Evolutionary conservation across 2,888 invertebrate species (phyloP).

Genomic region (Melieria crassipennis): DNA sequence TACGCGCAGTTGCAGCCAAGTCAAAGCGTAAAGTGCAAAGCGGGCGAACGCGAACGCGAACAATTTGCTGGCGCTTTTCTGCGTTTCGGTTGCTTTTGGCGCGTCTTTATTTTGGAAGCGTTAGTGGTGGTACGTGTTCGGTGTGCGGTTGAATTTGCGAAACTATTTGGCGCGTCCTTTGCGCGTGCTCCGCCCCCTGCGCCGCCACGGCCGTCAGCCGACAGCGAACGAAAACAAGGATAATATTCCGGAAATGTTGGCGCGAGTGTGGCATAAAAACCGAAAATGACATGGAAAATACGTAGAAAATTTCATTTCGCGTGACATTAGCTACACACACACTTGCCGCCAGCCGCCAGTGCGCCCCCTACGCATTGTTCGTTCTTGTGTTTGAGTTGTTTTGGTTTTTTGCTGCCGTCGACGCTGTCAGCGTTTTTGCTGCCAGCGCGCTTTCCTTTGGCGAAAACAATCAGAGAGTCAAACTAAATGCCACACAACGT

Average conservation of each 20-base stretch:
- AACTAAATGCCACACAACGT: not conserved
- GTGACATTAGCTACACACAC: conserved; percentile 39
- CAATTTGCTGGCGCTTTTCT: no score
- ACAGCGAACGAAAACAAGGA: not conserved
- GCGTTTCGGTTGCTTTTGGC: no score
- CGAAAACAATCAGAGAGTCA: conserved; percentile 27
- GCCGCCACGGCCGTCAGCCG: no score
- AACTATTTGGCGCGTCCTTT: no score
- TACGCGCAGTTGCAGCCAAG: no score
- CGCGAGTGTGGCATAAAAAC: conserved; percentile 11
- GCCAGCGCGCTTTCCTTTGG: no score
- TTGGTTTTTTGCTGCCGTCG: conserved; percentile 15
- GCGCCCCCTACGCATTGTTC: not conserved
- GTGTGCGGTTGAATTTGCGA: no score
- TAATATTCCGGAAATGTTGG: conserved; percentile 1
- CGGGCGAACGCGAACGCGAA: no score
- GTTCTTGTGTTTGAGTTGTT: not conserved
- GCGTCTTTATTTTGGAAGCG: no score
- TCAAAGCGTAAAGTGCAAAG: no score
- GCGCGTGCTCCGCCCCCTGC: no score
- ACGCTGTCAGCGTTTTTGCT: not conserved
- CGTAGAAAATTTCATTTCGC: conserved; percentile 52
- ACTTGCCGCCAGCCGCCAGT: not conserved
- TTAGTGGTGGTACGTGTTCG: no score
- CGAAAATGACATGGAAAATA: conserved; percentile 59